Conservation (phyloP, 2,888 invertebrate genomes). For the Drosophila kuntzei region DNA sequence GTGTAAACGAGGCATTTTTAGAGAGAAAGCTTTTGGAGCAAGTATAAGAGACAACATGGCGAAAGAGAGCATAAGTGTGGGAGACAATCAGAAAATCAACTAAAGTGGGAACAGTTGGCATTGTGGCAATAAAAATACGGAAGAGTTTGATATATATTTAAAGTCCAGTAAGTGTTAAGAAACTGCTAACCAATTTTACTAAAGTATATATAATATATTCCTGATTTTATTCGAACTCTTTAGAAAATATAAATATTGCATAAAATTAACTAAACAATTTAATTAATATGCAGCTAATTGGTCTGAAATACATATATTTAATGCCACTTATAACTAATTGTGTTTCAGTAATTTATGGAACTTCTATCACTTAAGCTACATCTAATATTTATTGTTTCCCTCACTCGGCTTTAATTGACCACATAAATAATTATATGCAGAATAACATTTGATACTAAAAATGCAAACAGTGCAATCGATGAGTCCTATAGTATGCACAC, state of each 20-base stretch:
- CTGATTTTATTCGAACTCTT: neutral
- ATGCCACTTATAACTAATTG: neutral
- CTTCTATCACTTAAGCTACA: neutral
- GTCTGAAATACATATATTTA: neutral
- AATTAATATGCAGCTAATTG: neutral
- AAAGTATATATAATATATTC: too few relatives aligned
- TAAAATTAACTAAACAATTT: neutral
- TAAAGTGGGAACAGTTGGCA: slow-evolving; percentile 49
- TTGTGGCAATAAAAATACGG: neutral
- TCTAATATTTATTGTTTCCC: neutral
- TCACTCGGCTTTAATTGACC: neutral
- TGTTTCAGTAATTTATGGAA: slow-evolving; percentile 8
- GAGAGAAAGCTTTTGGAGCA: slow-evolving; percentile 42
- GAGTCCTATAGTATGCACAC: neutral
- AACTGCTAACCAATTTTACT: too few relatives aligned
- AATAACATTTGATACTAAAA: neutral
- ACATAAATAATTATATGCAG: slow-evolving; percentile 2
- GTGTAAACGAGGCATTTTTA: slow-evolving; percentile 19
- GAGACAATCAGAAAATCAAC: neutral
- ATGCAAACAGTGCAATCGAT: slow-evolving; percentile 7
- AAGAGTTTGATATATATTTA: neutral
- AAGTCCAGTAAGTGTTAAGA: neutral
- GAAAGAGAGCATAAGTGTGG: slow-evolving; percentile 9
- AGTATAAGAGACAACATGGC: slow-evolving; percentile 39
- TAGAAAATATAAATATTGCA: neutral